phyloP scores from a whole-genome alignment of 2,113 vertebrate genomes.

The Rhea americana region DNA sequence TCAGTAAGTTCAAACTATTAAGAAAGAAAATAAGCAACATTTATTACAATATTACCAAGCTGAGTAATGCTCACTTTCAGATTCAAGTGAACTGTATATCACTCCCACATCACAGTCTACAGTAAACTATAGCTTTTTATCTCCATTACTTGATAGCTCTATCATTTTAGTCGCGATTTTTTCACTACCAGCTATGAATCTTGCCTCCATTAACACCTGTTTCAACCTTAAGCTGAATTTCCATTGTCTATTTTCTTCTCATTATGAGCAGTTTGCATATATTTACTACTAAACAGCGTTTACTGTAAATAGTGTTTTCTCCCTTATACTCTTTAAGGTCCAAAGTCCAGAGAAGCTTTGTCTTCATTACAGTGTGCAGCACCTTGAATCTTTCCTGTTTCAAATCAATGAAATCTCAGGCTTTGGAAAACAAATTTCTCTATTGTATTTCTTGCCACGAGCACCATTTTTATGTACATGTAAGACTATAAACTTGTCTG shows the following conservation, averaged over 20 bases:
- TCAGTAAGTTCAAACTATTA: conserved; percentile 17
- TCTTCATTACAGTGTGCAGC: neutral
- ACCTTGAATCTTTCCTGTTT: neutral
- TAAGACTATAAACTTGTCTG: neutral
- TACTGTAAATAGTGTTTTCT: neutral
- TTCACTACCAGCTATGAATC: neutral
- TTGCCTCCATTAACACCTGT: conserved; percentile 10
- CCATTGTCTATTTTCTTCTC: conserved; percentile 1
- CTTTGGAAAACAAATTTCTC: neutral
- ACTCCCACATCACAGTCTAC: neutral
- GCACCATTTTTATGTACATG: neutral
- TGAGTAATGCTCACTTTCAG: conserved; percentile 22
- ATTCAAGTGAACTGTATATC: conserved; percentile 3
- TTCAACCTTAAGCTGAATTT: conserved; percentile 13
- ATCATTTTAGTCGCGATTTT: conserved; percentile 22
- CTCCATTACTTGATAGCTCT: neutral
- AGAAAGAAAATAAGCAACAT: conserved; percentile 42
- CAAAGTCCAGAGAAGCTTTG: neutral
- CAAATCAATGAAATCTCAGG: neutral
- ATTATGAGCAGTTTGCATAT: neutral
- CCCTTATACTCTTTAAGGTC: neutral
- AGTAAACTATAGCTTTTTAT: conserved; percentile 23
- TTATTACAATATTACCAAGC: conserved; percentile 1
- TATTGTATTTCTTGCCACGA: neutral
- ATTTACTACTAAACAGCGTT: neutral